Conservation (phyloP, 1,140 invertebrate species). For the Lamellibrachia luymesi region DNA sequence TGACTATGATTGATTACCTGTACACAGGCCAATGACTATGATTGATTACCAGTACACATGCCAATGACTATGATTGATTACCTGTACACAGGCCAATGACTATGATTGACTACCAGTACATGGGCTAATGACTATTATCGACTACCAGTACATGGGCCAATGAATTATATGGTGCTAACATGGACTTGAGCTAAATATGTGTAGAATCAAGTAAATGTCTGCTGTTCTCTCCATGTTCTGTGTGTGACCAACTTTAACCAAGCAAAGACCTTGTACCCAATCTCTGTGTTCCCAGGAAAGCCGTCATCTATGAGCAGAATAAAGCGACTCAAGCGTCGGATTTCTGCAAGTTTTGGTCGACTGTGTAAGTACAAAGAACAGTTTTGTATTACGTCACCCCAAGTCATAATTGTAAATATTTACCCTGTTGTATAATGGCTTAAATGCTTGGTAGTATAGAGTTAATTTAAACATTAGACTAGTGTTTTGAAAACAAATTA, state of each 20-base stretch:
- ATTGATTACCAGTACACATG: too few species aligned
- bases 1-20: too few species aligned
- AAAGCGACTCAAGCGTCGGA: not conserved
- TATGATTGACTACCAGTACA: not conserved
- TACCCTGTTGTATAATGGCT: not conserved
- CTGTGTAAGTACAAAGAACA: not conserved
- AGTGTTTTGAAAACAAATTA: not conserved
- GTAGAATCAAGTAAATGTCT: not conserved
- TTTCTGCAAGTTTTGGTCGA: not conserved
- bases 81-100: not conserved
- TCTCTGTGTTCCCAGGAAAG: not conserved
- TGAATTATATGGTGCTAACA: not conserved
- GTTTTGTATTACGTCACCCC: not conserved
- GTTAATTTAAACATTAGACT: not conserved
- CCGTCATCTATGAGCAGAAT: not conserved
- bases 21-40: too few species aligned
- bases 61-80: too few species aligned
- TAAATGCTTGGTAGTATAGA: not conserved
- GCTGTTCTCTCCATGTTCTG: not conserved
- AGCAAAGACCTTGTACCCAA: not conserved
- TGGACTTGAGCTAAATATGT: not conserved
- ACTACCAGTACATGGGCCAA: not conserved
- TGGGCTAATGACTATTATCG: not conserved
- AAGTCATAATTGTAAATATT: not conserved
- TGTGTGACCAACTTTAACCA: not conserved